phyloP scores from a whole-genome alignment of 2,797 vertebrate species.

The Linurgus olivaceus region DNA sequence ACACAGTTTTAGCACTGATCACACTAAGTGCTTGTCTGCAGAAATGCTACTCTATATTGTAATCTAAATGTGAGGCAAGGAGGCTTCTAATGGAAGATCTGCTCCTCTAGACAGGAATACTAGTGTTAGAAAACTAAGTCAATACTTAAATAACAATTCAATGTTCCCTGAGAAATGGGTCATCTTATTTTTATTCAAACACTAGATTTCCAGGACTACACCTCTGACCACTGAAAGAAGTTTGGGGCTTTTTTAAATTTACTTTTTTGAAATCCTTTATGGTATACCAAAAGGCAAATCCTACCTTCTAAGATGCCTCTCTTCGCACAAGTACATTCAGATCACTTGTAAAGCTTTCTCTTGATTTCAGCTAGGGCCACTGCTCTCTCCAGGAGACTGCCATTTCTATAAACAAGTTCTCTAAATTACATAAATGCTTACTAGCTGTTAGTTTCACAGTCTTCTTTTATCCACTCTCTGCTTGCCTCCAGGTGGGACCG shows the following conservation, averaged over 20 bases:
- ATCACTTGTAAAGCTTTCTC: neutral
- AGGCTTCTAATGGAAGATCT: neutral
- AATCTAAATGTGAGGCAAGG: neutral
- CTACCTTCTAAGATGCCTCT: neutral
- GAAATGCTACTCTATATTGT: neutral
- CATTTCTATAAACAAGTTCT: neutral
- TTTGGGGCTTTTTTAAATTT: neutral
- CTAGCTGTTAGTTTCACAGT: neutral
- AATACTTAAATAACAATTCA: neutral
- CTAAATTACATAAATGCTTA: neutral
- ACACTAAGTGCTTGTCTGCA: slow-evolving; percentile 19
- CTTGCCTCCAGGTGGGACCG: neutral
- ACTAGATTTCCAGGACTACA: neutral
- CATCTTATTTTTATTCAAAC: neutral
- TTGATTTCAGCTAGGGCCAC: neutral
- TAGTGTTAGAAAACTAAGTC: neutral
- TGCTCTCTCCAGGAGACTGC: neutral
- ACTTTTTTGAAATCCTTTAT: neutral
- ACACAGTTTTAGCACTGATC: neutral
- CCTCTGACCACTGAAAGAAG: neutral
- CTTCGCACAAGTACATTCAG: neutral
- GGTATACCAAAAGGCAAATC: neutral
- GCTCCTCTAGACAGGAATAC: neutral
- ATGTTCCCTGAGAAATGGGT: neutral
- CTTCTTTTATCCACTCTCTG: neutral